Evolutionary conservation across 53 echinoderm and acorn worm species (phyloP).

Genomic region (Antedon mediterranea): DNA sequence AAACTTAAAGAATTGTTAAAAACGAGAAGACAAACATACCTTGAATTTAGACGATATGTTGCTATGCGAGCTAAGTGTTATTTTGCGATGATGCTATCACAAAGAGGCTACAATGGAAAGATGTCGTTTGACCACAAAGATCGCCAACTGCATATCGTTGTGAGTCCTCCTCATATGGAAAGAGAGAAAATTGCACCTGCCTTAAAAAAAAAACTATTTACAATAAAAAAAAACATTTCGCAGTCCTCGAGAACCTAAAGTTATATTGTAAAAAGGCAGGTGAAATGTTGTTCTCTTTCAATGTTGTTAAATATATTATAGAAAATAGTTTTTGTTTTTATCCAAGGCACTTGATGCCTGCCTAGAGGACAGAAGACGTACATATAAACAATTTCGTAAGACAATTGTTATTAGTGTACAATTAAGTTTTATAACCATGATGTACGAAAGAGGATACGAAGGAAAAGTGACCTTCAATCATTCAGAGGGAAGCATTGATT

Average conservation of each 20-base stretch:
- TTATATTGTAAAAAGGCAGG: background rate
- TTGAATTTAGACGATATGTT: constrained; percentile 50
- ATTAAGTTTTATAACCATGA: constrained; percentile 16
- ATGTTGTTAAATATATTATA: background rate
- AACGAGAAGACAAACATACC: constrained; percentile 33
- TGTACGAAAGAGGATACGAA: constrained; percentile 9
- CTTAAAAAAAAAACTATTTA: no score
- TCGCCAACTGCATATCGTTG: constrained; percentile 38
- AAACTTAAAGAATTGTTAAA: constrained; percentile 50
- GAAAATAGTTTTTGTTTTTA: background rate
- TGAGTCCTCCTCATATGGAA: constrained; percentile 14
- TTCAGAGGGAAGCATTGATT: background rate
- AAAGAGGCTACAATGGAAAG: constrained; percentile 77
- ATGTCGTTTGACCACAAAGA: constrained; percentile 65
- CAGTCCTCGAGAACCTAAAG: no score
- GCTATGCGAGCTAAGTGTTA: constrained; percentile 70
- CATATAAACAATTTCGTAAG: constrained; percentile 4
- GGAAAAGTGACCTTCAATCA: constrained; percentile 23
- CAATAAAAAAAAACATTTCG: no score
- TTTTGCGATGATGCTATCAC: constrained; percentile 75
- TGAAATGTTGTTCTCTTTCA: background rate
- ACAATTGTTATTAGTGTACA: constrained; percentile 7
- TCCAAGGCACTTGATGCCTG: constrained; percentile 21
- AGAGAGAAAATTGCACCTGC: background rate
- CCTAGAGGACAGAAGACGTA: constrained; percentile 5